phyloP scores from a whole-genome alignment of 2,113 vertebrate species.

The Gymnogyps californianus region DNA sequence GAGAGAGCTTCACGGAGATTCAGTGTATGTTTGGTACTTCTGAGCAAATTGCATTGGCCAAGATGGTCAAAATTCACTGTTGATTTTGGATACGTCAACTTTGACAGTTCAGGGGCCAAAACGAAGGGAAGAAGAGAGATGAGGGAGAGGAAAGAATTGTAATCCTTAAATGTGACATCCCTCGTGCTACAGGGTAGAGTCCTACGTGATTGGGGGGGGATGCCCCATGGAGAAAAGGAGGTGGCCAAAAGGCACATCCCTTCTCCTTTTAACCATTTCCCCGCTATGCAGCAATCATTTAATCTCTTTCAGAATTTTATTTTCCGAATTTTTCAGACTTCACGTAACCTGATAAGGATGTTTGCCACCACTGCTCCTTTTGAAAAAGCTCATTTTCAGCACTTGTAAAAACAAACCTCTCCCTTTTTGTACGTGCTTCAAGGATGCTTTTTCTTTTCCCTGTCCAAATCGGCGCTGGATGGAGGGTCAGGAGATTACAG shows the following conservation, averaged over 20 bases:
- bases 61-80: neutral
- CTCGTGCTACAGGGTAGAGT: accelerated
- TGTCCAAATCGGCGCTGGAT: neutral
- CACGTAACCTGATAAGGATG: neutral
- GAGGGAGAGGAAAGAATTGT: neutral
- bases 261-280: neutral
- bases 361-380: neutral
- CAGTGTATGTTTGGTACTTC: accelerated
- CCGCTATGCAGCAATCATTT: neutral
- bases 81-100: neutral
- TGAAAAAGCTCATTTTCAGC: neutral
- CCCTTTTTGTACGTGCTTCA: neutral
- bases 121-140: neutral
- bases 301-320: neutral
- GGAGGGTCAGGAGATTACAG: neutral
- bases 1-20: neutral
- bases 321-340: neutral
- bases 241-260: neutral
- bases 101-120: neutral
- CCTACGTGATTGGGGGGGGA: accelerated
- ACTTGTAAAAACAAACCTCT: neutral
- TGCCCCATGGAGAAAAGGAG: neutral
- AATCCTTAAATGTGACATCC: neutral
- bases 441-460: neutral
- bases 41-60: neutral